phyloP scores from a whole-genome alignment of 1,140 invertebrate species.

The Dryas iulia region DNA sequence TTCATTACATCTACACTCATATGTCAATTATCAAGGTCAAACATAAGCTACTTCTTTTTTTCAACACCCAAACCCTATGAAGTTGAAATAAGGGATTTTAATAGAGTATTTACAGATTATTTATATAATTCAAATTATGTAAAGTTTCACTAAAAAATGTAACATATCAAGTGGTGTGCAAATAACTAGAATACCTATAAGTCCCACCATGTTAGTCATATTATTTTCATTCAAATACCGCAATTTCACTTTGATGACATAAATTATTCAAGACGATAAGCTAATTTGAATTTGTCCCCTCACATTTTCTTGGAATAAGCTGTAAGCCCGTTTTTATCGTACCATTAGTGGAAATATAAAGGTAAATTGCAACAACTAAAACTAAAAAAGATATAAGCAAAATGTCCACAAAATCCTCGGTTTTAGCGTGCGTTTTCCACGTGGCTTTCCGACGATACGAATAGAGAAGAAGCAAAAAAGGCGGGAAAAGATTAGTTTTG shows the following conservation, averaged over 20 bases:
- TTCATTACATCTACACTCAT: too few relatives aligned
- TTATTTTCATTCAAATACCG: neutral
- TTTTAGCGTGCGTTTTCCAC: conserved; percentile 30
- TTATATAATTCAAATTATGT: too few relatives aligned
- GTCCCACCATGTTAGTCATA: neutral
- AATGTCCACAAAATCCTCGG: conserved; percentile 31
- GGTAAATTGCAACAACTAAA: conserved; percentile 17
- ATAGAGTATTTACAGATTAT: too few relatives aligned
- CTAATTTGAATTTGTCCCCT: neutral
- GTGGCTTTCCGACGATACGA: conserved; percentile 31
- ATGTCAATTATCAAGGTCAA: too few relatives aligned
- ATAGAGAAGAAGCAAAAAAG: conserved; percentile 33
- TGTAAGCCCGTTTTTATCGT: conserved; percentile 3
- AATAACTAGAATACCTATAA: neutral
- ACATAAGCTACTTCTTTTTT: too few relatives aligned
- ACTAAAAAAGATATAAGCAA: conserved; percentile 21
- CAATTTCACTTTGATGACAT: neutral
- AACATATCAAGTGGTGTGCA: neutral
- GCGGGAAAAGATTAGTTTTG: conserved; percentile 41
- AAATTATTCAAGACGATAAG: conserved; percentile 2
- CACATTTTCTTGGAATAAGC: neutral
- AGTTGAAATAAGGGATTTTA: too few relatives aligned
- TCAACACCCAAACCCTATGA: too few relatives aligned
- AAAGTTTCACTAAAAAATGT: too few relatives aligned
- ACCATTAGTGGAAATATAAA: conserved; percentile 2